Conservation (phyloP, 2,113 vertebrate species). For the Alces alces region DNA sequence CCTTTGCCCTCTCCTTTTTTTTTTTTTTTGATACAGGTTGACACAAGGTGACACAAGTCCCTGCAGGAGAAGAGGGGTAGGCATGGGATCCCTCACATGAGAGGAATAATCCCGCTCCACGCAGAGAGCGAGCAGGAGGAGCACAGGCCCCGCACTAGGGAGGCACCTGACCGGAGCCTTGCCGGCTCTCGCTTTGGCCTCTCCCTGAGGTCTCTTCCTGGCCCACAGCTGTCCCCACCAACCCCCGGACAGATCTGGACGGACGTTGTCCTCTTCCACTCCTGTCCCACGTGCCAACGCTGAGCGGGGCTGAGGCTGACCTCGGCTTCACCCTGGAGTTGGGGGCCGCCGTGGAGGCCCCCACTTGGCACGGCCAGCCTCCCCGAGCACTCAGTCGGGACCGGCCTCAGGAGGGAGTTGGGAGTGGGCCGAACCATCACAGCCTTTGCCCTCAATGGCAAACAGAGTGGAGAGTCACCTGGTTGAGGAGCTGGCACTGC, state of each 20-base stretch:
- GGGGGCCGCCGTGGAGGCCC: no score
- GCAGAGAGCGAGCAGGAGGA: neutral
- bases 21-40: neutral
- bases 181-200: neutral
- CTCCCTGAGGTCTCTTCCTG: neutral
- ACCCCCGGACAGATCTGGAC: neutral
- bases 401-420: neutral
- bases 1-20: neutral
- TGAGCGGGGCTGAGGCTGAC: neutral
- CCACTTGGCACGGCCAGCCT: neutral
- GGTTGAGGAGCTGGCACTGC: neutral
- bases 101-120: neutral
- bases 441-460: conserved; percentile 54
- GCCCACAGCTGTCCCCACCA: neutral
- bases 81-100: accelerated
- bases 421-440: neutral
- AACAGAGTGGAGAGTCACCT: neutral
- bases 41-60: neutral
- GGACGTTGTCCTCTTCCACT: no score
- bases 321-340: neutral
- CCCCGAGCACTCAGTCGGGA: neutral
- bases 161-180: accelerated
- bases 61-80: neutral
- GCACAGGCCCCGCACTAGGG: neutral
- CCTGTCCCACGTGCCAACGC: neutral